Evolutionary conservation across 2,888 invertebrate genomes (phyloP).

Genomic region (Meliscaeva auricollis): DNA sequence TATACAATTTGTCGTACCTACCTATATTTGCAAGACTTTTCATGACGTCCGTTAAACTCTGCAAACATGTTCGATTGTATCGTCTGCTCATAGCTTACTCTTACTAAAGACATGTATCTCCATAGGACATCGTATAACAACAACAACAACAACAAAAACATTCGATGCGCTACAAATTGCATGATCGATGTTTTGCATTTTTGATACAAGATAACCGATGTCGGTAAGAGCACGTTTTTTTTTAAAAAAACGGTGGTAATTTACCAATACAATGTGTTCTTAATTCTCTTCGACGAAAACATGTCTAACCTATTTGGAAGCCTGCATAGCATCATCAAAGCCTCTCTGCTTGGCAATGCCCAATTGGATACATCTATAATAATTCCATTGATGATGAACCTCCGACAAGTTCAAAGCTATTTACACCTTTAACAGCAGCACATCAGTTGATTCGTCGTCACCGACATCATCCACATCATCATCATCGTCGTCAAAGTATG

Average conservation of each 20-base stretch:
- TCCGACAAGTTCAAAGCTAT: conserved; percentile 39
- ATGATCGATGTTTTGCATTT: background rate
- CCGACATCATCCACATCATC: background rate
- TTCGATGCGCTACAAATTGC: background rate
- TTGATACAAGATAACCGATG: background rate
- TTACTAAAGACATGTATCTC: too few species aligned
- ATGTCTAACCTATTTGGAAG: conserved; percentile 20
- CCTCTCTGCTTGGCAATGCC: background rate
- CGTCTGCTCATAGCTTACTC: too few species aligned
- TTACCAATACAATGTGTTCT: conserved; percentile 23
- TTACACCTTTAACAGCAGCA: conserved; percentile 57
- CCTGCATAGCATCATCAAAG: background rate
- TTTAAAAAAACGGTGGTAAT: conserved; percentile 17
- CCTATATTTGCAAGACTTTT: too few species aligned
- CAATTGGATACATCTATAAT: background rate
- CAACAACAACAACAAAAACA: background rate
- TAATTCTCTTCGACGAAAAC: conserved; percentile 22
- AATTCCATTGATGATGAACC: conserved; percentile 35
- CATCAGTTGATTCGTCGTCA: background rate
- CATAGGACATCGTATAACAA: too few species aligned
- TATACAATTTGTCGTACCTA: too few species aligned
- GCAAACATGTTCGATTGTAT: too few species aligned
- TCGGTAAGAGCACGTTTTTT: background rate
- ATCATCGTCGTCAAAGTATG: background rate
- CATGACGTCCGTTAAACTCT: too few species aligned